Evolutionary conservation across 35 echinoderm and acorn worm genomes (phyloP).

Genomic region (Chiridota heheva): DNA sequence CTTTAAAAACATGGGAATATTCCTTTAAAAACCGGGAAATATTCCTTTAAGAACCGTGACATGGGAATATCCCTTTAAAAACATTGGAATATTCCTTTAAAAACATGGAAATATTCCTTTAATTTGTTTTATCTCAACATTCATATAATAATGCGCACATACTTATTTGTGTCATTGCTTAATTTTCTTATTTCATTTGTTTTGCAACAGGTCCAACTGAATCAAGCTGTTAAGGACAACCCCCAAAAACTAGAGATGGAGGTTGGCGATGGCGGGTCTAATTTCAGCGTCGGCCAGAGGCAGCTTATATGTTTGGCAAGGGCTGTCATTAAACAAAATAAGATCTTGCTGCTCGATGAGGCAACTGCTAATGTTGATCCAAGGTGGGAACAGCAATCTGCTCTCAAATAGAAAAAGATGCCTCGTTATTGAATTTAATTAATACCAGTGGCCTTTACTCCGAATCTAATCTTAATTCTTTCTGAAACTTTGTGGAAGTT

Average conservation of each 20-base stretch:
- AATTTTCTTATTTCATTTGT: conserved; percentile 14
- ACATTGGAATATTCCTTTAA: neutral
- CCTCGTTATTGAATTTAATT: neutral
- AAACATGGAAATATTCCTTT: neutral
- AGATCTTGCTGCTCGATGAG: conserved; percentile 84
- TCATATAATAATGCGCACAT: neutral
- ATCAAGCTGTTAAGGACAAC: conserved; percentile 35
- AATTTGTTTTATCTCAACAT: neutral
- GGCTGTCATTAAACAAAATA: conserved; percentile 75
- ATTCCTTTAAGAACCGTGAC: neutral
- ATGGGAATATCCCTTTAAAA: neutral
- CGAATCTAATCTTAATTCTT: neutral
- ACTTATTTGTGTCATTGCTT: neutral
- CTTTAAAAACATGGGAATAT: neutral
- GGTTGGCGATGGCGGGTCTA: conserved; percentile 69
- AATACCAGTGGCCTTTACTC: no score
- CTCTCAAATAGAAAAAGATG: neutral
- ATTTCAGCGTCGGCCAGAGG: conserved; percentile 85
- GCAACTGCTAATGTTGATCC: conserved; percentile 96
- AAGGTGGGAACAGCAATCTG: conserved; percentile 38
- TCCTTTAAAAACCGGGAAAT: neutral
- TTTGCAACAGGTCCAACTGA: conserved; percentile 63
- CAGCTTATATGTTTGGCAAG: conserved; percentile 88
- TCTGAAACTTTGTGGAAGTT: neutral
- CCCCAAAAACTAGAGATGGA: conserved; percentile 74